Evolutionary conservation across 37 sponge, comb jelly and placozoan species (phyloP), one percentile per base, ranked within the genome.

Genomic region (Amphimedon queenslandica): DNA sequence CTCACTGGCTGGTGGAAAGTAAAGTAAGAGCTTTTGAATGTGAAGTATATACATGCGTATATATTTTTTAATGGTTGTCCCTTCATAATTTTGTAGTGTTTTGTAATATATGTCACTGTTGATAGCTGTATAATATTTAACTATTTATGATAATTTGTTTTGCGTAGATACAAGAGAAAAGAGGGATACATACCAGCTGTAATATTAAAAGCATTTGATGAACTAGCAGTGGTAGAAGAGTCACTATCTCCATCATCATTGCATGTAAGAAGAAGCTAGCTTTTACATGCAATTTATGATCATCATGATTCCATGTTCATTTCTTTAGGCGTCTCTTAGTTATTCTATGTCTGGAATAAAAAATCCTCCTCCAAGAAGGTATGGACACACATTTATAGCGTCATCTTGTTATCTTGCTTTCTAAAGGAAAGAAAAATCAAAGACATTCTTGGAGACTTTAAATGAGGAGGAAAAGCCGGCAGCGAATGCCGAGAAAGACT

Each of bases 1-100:
- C 42, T 78, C 64, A 74, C 37, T 25, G 89, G 89, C 21, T 88
- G 89, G 89, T 88, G 89, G 89, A 79, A 42, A 0, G 64, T 86
- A 70, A 86, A 75, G 79, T 78, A 37, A 77, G 42, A n/a, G 28
- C 53, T 18, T 13, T 47, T n/a, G n/a, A n/a, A n/a, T n/a, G n/a
- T n/a, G n/a, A n/a, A n/a, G n/a, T n/a, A n/a, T n/a, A n/a, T n/a
- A n/a, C n/a, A n/a, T n/a, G n/a, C n/a, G n/a, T n/a, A n/a, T n/a
- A n/a, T n/a, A n/a, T n/a, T n/a, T n/a, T n/a, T n/a, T n/a, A n/a
- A n/a, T n/a, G n/a, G n/a, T n/a, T n/a, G n/a, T n/a, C n/a, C n/a
- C n/a, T n/a, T n/a, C n/a, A 47, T 13, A 47, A 18, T 8, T 47
- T 47, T 47, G 51, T 47, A 18, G 51, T 47, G 13, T 18, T 47